Evolutionary conservation across 2,888 invertebrate genomes (phyloP), one percentile per base, ranked within the genome.

Genomic region (Pollenia angustigena): DNA sequence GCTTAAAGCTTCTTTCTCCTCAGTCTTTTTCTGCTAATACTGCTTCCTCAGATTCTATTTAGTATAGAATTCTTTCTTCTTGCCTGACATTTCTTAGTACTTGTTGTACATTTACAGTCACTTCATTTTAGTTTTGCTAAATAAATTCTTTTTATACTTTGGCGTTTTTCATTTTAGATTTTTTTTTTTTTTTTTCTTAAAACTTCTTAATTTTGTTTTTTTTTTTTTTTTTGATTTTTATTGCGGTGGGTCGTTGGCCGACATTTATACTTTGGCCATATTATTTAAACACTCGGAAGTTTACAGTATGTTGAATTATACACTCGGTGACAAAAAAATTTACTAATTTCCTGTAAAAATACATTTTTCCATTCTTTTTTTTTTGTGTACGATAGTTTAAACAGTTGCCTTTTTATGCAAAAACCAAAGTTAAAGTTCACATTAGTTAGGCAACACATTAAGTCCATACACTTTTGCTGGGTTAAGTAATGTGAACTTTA

Each of bases 191-290:
- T 78, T 58, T 32, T 32, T 32, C 32, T 32, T 32, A 6, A 32
- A 32, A 32, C 32, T 32, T 32, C 6, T 32, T 32, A 32, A 32
- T 32, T 60, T 56, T 56, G 7, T 60, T 62, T n/a, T n/a, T n/a
- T n/a, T n/a, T n/a, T n/a, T n/a, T n/a, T 74, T 7, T 60, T 40
- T 40, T 16, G 16, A 32, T 58, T 60, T 58, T 78, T 66, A 62
- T 81, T 78, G 76, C 80, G 64, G 52, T 86, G 87, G 86, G 88
- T 88, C 87, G 79, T 85, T 88, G 85, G 78, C 87, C 87, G 86
- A 68, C 71, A 62, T 85, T 86, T 83, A 60, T 60, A 42, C 64
- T 40, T 79, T 58, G 75, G 32, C 32, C 40, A 52, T 75, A 32
- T 69, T 79, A 23, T 72, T 72, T 62, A 46, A 72, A 66, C 60